Conservation (phyloP, 2,797 vertebrate species). For the Trachurus trachurus region DNA sequence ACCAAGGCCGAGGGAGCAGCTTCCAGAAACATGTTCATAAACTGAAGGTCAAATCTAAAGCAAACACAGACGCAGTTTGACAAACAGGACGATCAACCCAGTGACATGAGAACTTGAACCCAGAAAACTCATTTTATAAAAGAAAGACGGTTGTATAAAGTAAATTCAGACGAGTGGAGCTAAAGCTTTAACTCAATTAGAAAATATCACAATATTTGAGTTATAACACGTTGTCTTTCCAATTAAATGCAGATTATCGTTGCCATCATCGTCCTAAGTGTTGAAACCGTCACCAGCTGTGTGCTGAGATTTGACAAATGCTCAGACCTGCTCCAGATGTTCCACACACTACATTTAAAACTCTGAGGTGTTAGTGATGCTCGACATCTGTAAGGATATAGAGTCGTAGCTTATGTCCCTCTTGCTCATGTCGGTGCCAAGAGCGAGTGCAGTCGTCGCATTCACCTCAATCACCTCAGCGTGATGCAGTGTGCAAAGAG, state of each 20-base stretch:
- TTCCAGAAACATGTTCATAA: not conserved
- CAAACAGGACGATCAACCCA: not conserved
- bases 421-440: constrained; percentile 14
- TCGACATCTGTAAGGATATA: not conserved
- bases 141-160: too few species aligned
- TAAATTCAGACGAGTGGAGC: too few species aligned
- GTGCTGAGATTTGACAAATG: not conserved
- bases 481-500: constrained; percentile 48
- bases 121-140: not conserved
- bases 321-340: not conserved
- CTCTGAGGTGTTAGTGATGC: not conserved
- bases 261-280: not conserved
- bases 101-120: not conserved
- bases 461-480: constrained; percentile 52
- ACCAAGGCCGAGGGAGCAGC: not conserved
- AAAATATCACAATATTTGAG: not conserved
- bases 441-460: constrained; percentile 35
- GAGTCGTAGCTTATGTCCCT: constrained; percentile 6
- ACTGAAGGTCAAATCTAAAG: not conserved
- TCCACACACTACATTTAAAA: not conserved
- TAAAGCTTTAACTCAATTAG: too few species aligned
- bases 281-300: not conserved
- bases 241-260: too few species aligned
- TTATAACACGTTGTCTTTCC: not conserved
- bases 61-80: not conserved